These are phyloP conservation scores for Megathymus violae DNA, from an alignment of 1,140 invertebrate species.

Conservation along the genomic window DNA sequence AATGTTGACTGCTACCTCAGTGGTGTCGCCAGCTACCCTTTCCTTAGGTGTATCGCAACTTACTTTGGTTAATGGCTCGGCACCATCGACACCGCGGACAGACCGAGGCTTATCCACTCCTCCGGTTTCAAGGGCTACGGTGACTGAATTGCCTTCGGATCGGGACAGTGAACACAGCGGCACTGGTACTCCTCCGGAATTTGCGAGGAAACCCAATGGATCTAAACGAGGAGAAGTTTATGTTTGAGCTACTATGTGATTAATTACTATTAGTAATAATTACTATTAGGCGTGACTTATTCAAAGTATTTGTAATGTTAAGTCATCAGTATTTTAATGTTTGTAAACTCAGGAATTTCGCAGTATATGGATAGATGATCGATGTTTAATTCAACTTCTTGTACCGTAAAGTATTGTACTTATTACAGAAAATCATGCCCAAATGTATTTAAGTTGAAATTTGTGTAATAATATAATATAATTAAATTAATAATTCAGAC, in stretches of 20 bases:
- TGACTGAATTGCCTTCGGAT: constrained; percentile 68
- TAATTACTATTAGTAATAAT: constrained; percentile 3
- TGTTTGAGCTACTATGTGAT: constrained; percentile 59
- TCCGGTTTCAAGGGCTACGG: constrained; percentile 55
- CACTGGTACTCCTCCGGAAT: constrained; percentile 59
- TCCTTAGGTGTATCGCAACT: constrained; percentile 77
- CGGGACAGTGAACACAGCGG: constrained; percentile 67
- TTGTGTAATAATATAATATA: not conserved
- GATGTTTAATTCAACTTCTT: too few species aligned
- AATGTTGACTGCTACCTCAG: constrained; percentile 84
- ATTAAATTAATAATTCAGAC: not conserved
- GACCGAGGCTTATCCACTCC: constrained; percentile 56
- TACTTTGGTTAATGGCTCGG: constrained; percentile 70
- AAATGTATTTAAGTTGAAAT: too few species aligned
- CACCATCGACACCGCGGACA: constrained; percentile 68
- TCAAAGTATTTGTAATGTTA: constrained; percentile 3
- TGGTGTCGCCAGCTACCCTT: constrained; percentile 79
- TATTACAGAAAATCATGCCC: too few species aligned
- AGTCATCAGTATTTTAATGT: constrained; percentile 2
- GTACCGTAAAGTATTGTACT: too few species aligned
- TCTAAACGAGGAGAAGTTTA: constrained; percentile 85
- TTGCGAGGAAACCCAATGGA: constrained; percentile 61
- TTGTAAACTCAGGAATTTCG: too few species aligned
- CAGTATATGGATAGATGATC: too few species aligned
- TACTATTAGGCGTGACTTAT: constrained; percentile 5